Base-by-base conservation (phyloP, 2,113 vertebrate species). In the Microcebus ravelobensis region DNA sequence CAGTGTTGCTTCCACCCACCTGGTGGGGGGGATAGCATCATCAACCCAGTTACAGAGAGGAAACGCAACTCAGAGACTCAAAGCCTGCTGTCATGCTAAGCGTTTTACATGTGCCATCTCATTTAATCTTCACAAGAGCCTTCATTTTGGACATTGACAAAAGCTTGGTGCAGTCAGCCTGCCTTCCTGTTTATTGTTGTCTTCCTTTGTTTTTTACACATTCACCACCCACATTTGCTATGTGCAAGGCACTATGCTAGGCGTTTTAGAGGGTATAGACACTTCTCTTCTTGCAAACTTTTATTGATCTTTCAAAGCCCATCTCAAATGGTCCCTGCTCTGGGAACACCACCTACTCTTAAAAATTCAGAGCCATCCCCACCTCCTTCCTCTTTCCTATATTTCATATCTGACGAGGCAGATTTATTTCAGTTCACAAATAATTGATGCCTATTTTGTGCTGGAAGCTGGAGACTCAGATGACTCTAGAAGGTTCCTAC, bases 271-370 rank as follows among this genome's bases (percentile, higher is more conserved):
- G 73, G 17, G n/a, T 42, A 14, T 3, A 93, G 82, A 77, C 17
- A 29, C 88, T 50, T 50, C 2, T 65, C 7, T 39, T 89, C 52
- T 82, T 25, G 59, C 39, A 76, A 84, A 77, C 52, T 85, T 95
- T 55, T 81, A 1, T 65, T 95, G 93, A 87, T n/a, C 59, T 34
- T 90, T 93, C 71, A 95, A 67, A 87, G 34, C 85, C 59, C 63
- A 55, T 3, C 85, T 76, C 77, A 91, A 9, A 92, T 79, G 13
- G 31, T 61, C 59, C 52, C 27, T 59, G 27, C 74, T 84, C 91
- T 91, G 50, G 50, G 27, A 79, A 42, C 8, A 85, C 91, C 63
- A 42, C 36, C 63, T 59, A 6, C 27, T 83, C 63, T 68, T 87
- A 29, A 84, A 67, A 77, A 31, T 48, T 55, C 36, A 82, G 57